A percentile compares a stretch with the other conserved stretches of the same genome.
Evolutionary conservation across 2,888 invertebrate species (phyloP).

Genomic region (Hyles lineata): DNA sequence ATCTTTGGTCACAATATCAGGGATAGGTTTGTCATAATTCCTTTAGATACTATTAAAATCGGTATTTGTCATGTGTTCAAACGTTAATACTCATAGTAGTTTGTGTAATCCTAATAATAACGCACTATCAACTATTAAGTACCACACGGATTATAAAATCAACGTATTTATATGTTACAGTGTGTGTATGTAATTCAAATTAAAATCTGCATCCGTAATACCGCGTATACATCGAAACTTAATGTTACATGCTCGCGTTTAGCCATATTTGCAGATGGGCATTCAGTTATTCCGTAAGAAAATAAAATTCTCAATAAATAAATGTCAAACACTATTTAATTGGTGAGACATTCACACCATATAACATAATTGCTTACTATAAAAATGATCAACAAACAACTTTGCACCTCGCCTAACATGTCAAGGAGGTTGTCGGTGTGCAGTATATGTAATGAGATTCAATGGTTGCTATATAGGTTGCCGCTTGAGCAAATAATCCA

Average conservation of each 20-base stretch:
- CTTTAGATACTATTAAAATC: constrained; percentile 55
- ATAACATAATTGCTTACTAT: constrained; percentile 84
- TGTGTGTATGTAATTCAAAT: not conserved
- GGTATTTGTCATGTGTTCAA: constrained; percentile 62
- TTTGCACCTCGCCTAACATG: constrained; percentile 77
- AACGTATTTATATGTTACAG: constrained; percentile 39
- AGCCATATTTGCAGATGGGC: constrained; percentile 84
- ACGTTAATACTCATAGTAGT: constrained; percentile 51
- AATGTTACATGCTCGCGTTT: constrained; percentile 59
- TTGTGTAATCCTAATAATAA: constrained; percentile 22
- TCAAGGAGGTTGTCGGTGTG: constrained; percentile 70
- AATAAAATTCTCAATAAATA: constrained; percentile 85
- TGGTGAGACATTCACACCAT: constrained; percentile 80
- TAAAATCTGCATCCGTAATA: constrained; percentile 46
- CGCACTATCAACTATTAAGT: constrained; percentile 29
- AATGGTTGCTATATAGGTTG: constrained; percentile 77
- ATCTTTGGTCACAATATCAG: constrained; percentile 31
- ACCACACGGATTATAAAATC: constrained; percentile 37
- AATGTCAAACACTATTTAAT: constrained; percentile 82
- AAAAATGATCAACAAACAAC: constrained; percentile 84
- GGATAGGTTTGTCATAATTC: constrained; percentile 57
- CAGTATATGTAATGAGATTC: constrained; percentile 81
- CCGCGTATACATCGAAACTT: constrained; percentile 54
- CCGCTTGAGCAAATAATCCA: constrained; percentile 83
- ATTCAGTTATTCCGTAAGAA: constrained; percentile 79